Evolutionary conservation across 2,113 vertebrate genomes (phyloP), one percentile per base, ranked within the genome.

Genomic region (Paedocypris sp.): DNA sequence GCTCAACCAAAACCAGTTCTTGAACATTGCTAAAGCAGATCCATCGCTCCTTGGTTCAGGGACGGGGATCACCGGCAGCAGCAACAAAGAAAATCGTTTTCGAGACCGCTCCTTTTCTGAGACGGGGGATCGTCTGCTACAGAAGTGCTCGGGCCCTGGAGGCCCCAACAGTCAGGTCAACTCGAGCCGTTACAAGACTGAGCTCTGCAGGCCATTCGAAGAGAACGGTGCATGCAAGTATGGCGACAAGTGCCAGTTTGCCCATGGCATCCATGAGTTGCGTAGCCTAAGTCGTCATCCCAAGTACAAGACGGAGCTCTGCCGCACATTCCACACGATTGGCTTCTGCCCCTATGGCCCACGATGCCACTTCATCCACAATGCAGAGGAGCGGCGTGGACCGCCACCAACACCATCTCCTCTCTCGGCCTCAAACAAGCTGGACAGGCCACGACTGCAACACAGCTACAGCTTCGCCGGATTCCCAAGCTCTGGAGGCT

Each of bases 231-330:
- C 90, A 48, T 98, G 94, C 89, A 98, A 97, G 78, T 97, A 98
- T 0, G 94, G 94, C 2, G 94, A 98, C 83, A 98, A 98, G 74
- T 98, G 94, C 84, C 94, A 97, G 87, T 98, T 97, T 41, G 94
- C 94, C 19, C 94, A 98, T 2, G 94, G 94, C 58, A 89, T 91
- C 81, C 92, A 96, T 1, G 94, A 98, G 91, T 87, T 97, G 74
- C 90, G 94, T 70, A 97, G 90, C 85, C 86, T 97, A 76, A 94
- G 89, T 71, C 92, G 93, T 60, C 94, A 98, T 63, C 94, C 93
- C 79, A 98, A 98, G 77, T 98, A 98, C 89, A 98, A 98, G 82
- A 98, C 94, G 0, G 94, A 98, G 89, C 90, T 97, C 70, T 98
- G 94, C 83, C 94, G 94, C 85, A 98, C 94, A 73, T 98, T 97